phyloP scores from a whole-genome alignment of 2,797 vertebrate genomes.

The Potorous gilbertii region DNA sequence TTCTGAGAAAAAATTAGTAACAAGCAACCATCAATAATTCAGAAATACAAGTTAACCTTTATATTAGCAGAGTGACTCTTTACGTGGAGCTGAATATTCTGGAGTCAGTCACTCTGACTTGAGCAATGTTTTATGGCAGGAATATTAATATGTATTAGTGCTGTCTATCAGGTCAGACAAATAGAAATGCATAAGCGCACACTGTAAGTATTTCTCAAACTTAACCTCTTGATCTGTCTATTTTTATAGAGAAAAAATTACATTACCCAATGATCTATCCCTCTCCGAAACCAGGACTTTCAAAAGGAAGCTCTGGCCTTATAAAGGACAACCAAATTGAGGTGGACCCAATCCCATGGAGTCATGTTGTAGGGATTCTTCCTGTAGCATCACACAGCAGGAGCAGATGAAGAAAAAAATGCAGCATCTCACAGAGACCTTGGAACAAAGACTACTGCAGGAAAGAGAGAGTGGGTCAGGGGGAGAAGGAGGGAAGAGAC shows the following conservation, averaged over 20 bases:
- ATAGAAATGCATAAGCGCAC: constrained; percentile 65
- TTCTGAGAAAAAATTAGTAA: constrained; percentile 80
- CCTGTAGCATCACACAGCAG: neutral
- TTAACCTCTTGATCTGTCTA: constrained; percentile 62
- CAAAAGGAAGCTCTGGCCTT: neutral
- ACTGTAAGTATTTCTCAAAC: constrained; percentile 38
- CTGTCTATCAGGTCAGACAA: constrained; percentile 62
- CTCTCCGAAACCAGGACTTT: constrained; percentile 39
- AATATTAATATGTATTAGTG: constrained; percentile 66
- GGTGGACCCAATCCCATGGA: neutral
- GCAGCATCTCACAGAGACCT: neutral
- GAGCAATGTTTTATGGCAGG: constrained; percentile 39
- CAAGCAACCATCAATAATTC: constrained; percentile 81
- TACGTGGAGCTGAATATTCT: constrained; percentile 47
- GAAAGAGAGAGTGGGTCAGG: neutral
- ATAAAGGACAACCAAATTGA: neutral
- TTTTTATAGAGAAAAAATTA: constrained; percentile 30
- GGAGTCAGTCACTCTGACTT: constrained; percentile 51
- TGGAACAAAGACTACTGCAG: neutral
- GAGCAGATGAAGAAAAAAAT: neutral
- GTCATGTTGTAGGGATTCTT: neutral
- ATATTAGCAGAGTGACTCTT: constrained; percentile 68
- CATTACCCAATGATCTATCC: neutral
- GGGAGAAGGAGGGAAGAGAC: neutral
- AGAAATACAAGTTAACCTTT: constrained; percentile 84